A percentile compares a stretch with the other conserved stretches of the same genome.
Evolutionary conservation across 2,797 vertebrate species (phyloP).

Genomic region (Bradypodion ventrale): DNA sequence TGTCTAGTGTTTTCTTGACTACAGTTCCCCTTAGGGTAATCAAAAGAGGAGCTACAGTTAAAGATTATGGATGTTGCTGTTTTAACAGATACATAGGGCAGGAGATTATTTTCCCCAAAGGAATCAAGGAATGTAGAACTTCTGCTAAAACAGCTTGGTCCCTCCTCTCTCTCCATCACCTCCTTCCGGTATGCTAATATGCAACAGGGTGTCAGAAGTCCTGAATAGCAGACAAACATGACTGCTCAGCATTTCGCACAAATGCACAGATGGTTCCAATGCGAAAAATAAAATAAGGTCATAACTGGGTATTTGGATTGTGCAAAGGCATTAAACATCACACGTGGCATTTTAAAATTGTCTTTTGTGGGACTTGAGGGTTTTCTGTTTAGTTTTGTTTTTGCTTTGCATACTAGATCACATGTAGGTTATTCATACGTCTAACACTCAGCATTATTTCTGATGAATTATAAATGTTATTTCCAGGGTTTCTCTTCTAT

Average conservation of each 20-base stretch:
- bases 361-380: constrained; percentile 35
- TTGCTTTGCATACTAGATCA: constrained; percentile 38
- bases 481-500: constrained; percentile 50
- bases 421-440: constrained; percentile 55
- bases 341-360: constrained; percentile 13
- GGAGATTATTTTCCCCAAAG: not conserved
- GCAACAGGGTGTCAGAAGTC: not conserved
- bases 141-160: not conserved
- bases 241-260: constrained; percentile 33
- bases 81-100: not conserved
- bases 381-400: not conserved
- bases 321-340: not conserved
- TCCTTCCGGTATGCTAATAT: constrained; percentile 1
- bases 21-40: not conserved
- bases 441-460: constrained; percentile 67
- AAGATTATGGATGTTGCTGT: no score
- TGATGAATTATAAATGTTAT: constrained; percentile 74
- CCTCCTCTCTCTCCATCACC: not conserved
- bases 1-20: not conserved
- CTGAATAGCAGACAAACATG: constrained; percentile 18
- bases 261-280: constrained; percentile 4
- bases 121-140: not conserved
- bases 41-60: not conserved
- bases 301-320: not conserved
- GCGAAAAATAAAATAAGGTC: constrained; percentile 19